Evolutionary conservation across 2,113 vertebrate genomes (phyloP).

Genomic region (Orthochromis malagaraziensis): DNA sequence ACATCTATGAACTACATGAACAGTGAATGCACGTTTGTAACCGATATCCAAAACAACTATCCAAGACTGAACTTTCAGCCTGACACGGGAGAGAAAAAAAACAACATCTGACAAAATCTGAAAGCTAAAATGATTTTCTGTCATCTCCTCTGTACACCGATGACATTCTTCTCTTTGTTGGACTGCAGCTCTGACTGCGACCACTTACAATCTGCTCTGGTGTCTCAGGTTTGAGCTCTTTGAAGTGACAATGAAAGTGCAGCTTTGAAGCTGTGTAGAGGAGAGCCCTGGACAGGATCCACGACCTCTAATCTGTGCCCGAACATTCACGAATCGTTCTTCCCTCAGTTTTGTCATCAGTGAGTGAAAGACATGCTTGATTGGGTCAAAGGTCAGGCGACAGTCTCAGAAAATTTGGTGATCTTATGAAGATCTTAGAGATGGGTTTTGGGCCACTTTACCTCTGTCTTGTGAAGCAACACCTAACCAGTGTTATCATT

Average conservation of each 20-base stretch:
- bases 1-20: not conserved
- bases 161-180: not conserved
- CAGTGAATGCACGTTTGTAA: not conserved
- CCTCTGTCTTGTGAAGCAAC: not conserved
- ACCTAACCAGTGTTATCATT: not conserved
- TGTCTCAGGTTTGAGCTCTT: conserved; percentile 6
- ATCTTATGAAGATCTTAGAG: accelerated
- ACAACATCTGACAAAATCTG: not conserved
- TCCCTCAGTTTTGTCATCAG: not conserved
- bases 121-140: not conserved
- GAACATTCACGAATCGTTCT: not conserved
- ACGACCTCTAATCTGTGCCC: not conserved
- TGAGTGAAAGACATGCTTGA: not conserved
- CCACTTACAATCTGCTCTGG: not conserved
- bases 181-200: not conserved
- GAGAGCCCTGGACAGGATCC: not conserved
- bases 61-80: not conserved
- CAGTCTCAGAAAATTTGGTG: not conserved
- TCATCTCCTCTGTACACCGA: not conserved
- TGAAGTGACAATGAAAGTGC: conserved; percentile 18
- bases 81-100: not conserved
- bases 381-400: not conserved
- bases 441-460: not conserved
- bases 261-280: conserved; percentile 18
- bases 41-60: not conserved